Evolutionary conservation across 2,797 vertebrate species (phyloP).

Genomic region (Acipenser ruthenus): DNA sequence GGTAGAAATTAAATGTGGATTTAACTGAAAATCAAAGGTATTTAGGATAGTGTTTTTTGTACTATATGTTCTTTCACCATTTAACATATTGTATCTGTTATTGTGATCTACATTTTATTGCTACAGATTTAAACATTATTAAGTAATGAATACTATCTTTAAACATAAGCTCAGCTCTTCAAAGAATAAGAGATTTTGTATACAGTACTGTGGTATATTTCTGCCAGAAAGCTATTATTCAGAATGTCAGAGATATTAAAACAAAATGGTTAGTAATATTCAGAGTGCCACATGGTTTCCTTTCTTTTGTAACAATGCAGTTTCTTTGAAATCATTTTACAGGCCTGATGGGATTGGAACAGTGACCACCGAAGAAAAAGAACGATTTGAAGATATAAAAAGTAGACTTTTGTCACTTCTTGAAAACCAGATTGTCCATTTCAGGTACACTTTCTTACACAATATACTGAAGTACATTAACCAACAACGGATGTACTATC

Average conservation of each 20-base stretch:
- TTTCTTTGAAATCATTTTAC: constrained; percentile 17
- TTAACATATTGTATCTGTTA: neutral
- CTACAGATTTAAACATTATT: no score
- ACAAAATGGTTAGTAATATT: neutral
- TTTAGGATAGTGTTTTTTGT: constrained; percentile 31
- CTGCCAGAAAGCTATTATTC: no score
- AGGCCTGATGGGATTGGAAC: constrained; percentile 94
- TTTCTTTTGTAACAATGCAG: no score
- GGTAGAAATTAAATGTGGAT: no score
- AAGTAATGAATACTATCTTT: no score
- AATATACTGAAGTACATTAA: no score
- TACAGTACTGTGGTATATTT: no score
- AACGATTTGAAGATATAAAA: constrained; percentile 80
- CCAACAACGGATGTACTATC: no score
- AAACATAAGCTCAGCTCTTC: constrained; percentile 7
- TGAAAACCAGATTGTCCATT: constrained; percentile 92
- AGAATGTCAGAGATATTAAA: no score
- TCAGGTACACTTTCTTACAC: constrained; percentile 60
- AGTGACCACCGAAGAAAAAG: constrained; percentile 80
- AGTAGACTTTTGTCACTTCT: constrained; percentile 73
- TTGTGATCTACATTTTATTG: neutral
- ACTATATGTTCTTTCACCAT: constrained; percentile 4
- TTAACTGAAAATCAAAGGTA: no score
- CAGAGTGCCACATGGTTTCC: no score
- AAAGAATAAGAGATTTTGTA: no score